Percentiles rank a stretch among this genome's conserved stretches.
Evolutionary conservation across 2,797 vertebrate species (phyloP).

Genomic region (Gymnothorax reevesii): DNA sequence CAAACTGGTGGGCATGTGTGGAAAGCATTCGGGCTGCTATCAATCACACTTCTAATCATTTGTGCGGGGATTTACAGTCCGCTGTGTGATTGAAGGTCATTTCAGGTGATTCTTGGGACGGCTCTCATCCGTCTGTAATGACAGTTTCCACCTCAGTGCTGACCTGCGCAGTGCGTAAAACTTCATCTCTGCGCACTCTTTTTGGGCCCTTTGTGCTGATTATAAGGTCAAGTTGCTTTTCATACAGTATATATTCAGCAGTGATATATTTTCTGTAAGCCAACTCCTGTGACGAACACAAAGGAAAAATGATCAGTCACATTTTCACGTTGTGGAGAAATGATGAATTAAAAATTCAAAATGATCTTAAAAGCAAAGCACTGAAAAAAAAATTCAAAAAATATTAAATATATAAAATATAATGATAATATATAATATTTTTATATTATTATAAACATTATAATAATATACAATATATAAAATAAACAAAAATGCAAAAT

Average conservation of each 20-base stretch:
- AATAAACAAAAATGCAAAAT: too few species aligned
- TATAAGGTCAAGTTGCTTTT: neutral
- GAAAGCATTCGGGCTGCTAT: conserved; percentile 5
- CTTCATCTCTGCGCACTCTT: neutral
- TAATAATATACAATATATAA: too few species aligned
- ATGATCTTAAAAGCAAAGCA: too few species aligned
- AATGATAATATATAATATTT: too few species aligned
- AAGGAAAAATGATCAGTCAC: too few species aligned
- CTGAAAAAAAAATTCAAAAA: too few species aligned
- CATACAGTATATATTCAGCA: neutral
- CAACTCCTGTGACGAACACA: too few species aligned
- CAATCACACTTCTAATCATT: conserved; percentile 18
- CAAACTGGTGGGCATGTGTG: neutral
- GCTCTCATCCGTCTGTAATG: neutral
- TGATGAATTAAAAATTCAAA: too few species aligned
- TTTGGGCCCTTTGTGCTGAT: conserved; percentile 11
- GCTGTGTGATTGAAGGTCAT: neutral
- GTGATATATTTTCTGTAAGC: too few species aligned
- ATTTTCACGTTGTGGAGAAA: too few species aligned
- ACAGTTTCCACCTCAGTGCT: neutral
- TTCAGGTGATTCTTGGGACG: neutral
- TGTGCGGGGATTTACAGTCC: neutral
- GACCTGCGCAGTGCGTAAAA: neutral
- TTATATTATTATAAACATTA: too few species aligned
- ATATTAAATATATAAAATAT: too few species aligned